These are phyloP conservation scores for Drosophila affinis DNA, from an alignment of 2,888 invertebrate species.

Conservation along the genomic window DNA sequence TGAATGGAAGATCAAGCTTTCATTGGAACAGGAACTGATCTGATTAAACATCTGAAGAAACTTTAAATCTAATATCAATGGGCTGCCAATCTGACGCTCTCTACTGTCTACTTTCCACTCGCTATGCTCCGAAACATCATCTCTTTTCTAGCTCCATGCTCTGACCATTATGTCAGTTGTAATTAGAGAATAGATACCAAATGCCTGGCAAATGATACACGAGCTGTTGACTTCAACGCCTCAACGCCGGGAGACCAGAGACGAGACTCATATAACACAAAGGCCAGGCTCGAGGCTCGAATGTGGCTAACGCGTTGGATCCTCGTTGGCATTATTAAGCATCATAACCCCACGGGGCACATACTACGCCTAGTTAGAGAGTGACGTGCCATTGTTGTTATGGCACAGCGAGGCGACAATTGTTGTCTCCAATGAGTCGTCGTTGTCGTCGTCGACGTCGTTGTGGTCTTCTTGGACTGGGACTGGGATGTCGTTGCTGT, in stretches of 20 bases:
- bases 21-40: neutral
- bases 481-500: slow-evolving; percentile 47
- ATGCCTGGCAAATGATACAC: slow-evolving; percentile 59
- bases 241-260: neutral
- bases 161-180: slow-evolving; percentile 59
- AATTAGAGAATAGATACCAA: slow-evolving; percentile 54
- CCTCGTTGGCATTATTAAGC: slow-evolving; percentile 36
- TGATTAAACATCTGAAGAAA: too few relatives aligned
- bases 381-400: slow-evolving; percentile 56
- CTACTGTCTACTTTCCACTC: too few relatives aligned
- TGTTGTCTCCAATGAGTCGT: slow-evolving; percentile 80
- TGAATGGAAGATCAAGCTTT: neutral
- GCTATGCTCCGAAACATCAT: neutral
- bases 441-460: slow-evolving; percentile 51
- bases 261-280: slow-evolving; percentile 25
- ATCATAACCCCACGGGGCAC: slow-evolving; percentile 49
- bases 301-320: slow-evolving; percentile 4
- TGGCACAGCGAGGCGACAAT: slow-evolving; percentile 81
- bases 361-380: slow-evolving; percentile 45
- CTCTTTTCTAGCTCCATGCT: neutral
- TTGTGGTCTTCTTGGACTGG: slow-evolving; percentile 1
- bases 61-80: too few relatives aligned
- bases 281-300: neutral
- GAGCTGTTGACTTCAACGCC: slow-evolving; percentile 18
- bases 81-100: too few relatives aligned